Conservation (phyloP, 2,888 invertebrate genomes). For the Drosophila mayaguana region DNA sequence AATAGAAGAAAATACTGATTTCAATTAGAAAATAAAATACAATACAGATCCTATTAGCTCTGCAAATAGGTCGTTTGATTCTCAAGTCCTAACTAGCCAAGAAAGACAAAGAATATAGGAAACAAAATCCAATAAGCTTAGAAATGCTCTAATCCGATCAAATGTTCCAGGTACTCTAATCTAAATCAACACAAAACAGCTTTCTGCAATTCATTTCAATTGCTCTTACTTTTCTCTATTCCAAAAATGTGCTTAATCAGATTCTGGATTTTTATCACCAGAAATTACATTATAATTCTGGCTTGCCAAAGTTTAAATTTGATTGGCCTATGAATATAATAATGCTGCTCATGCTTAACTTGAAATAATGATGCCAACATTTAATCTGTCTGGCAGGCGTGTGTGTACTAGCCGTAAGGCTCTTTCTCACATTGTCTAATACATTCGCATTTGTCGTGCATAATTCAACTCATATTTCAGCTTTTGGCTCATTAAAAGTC, state of each 20-base stretch:
- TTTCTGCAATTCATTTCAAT: too few species aligned
- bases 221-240: too few species aligned
- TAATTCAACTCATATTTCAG: constrained; percentile 29
- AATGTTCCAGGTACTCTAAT: too few species aligned
- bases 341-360: not conserved
- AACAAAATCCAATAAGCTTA: not conserved
- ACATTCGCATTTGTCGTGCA: constrained; percentile 7
- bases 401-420: not conserved
- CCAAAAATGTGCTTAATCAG: too few species aligned
- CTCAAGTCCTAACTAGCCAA: too few species aligned
- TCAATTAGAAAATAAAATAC: not conserved
- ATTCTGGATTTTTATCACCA: not conserved
- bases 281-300: not conserved
- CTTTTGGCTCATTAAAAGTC: constrained; percentile 30
- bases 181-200: too few species aligned
- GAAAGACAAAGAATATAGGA: too few species aligned
- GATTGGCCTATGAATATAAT: not conserved
- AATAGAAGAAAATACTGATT: not conserved
- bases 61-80: not conserved
- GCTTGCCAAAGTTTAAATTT: too few species aligned
- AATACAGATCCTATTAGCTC: not conserved
- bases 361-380: not conserved
- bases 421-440: not conserved
- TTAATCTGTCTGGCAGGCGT: not conserved
- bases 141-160: too few species aligned